Base-by-base conservation (phyloP, 30 jellyfish, hydroid and myxozoan genomes). In the Mastigias papua region DNA sequence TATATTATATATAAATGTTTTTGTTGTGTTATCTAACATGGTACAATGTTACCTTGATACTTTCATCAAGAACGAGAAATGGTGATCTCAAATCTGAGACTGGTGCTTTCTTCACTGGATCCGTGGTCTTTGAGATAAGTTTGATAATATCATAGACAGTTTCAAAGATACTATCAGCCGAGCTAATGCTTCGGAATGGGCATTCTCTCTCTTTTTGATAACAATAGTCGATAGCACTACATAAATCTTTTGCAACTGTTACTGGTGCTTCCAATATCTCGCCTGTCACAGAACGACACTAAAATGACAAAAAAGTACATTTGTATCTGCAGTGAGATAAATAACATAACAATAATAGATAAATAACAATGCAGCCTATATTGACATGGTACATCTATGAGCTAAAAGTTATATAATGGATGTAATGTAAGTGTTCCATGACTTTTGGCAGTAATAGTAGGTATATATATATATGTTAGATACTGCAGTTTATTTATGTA, bases 71-170 rank as follows among this genome's bases (percentile, higher is more conserved):
- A 3, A 69, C 81, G 25, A 69, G 51, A 69, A 69, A 69, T 25
- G 81, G 20, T 27, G 81, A 69, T 34, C 81, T 69, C 62, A 69
- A 32, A 22, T 69, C 81, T 7, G 81, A 50, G 31, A 69, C 33
- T 31, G 34, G 20, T 20, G 81, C 58, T 32, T 27, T 25, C 61
- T 28, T 69, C 20, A 21, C 17, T 69, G 81, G 81, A 21, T 69
- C 31, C 51, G 33, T 50, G 13, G 81, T 28, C 51, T 69, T 60
- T 35, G 81, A 29, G 33, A 69, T 32, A 25, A 69, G 30, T 16
- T 60, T 28, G 27, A 69, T 30, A 21, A 69, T 69, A 2, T 69
- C 81, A 27, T 28, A 32, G 7, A 62, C 81, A 29, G 81, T 50
- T 35, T 69, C 61, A 50, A 69, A 69, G 15, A 50, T 48, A 35